Evolutionary conservation across 2,888 invertebrate genomes (phyloP).

Genomic region (Arrhopalites spinosus): DNA sequence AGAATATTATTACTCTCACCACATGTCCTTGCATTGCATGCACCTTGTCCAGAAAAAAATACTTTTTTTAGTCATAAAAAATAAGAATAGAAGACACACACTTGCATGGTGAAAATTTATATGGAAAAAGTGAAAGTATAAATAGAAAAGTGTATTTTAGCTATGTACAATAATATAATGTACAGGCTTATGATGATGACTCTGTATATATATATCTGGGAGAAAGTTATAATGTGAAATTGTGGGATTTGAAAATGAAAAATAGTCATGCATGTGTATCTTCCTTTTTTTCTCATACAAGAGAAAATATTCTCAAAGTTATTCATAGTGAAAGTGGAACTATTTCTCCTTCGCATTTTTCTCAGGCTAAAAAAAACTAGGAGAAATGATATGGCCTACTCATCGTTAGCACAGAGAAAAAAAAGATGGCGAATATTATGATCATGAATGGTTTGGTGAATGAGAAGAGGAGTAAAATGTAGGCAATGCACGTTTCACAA

Average conservation of each 20-base stretch:
- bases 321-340: conserved; percentile 8
- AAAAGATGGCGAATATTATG: neutral
- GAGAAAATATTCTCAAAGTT: neutral
- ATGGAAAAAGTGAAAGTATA: no score
- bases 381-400: neutral
- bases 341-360: neutral
- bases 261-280: no score
- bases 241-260: conserved; percentile 2
- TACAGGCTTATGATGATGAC: no score
- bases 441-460: neutral
- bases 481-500: conserved; percentile 6
- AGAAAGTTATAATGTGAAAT: neutral
- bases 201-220: no score
- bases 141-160: neutral
- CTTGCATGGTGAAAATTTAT: no score
- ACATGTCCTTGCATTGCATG: neutral
- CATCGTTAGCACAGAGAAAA: conserved; percentile 1
- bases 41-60: no score
- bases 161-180: no score
- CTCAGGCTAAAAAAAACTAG: neutral
- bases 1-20: neutral
- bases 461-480: neutral
- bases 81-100: neutral
- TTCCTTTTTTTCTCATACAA: no score
- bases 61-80: no score